Conservation (phyloP, 2,113 vertebrate genomes). For the Actenoides hombroni region DNA sequence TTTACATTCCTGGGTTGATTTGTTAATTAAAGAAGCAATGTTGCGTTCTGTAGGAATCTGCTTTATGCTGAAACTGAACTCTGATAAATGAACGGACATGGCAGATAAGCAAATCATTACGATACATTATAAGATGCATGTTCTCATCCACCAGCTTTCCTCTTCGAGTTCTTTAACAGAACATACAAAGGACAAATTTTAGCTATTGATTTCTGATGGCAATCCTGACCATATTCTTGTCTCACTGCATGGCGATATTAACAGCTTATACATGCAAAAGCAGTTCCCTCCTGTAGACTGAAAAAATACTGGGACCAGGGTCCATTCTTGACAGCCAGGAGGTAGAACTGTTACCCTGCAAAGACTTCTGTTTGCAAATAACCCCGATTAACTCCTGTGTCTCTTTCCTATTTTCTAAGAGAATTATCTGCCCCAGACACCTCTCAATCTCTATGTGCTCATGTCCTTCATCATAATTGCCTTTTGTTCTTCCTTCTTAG, state of each 20-base stretch:
- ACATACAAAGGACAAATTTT: neutral
- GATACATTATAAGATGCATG: neutral
- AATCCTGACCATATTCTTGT: neutral
- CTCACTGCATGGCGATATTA: neutral
- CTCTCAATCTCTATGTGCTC: neutral
- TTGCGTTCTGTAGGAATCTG: constrained; percentile 4
- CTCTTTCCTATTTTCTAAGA: neutral
- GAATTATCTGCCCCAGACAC: neutral
- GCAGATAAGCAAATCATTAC: constrained; percentile 17
- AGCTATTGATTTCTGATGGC: neutral
- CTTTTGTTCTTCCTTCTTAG: neutral
- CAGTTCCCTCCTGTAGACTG: neutral
- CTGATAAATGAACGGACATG: constrained; percentile 14
- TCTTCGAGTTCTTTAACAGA: neutral
- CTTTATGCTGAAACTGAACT: constrained; percentile 24
- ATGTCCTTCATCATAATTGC: neutral
- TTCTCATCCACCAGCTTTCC: neutral
- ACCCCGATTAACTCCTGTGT: neutral
- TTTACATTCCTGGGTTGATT: constrained; percentile 32
- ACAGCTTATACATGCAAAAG: neutral
- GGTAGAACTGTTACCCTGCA: neutral
- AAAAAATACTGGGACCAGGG: neutral
- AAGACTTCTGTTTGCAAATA: neutral
- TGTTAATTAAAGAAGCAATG: constrained; percentile 46
- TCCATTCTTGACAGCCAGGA: neutral